Conservation (phyloP, 2,797 vertebrate species). For the Sebastiscus albofasciatus region DNA sequence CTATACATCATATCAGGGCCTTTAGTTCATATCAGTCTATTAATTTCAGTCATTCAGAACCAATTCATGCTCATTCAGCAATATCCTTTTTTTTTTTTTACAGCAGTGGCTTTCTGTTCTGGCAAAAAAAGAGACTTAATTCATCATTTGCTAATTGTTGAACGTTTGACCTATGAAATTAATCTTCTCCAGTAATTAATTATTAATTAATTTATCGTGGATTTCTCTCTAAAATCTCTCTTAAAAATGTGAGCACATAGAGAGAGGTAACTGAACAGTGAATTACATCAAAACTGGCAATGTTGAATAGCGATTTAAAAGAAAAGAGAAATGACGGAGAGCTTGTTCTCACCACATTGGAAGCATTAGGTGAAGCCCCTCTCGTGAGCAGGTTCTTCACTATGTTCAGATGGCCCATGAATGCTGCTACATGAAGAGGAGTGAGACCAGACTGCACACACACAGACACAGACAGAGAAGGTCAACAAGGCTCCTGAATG, state of each 20-base stretch:
- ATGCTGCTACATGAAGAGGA: conserved; percentile 95
- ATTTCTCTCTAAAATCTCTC: not conserved
- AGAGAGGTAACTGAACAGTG: not conserved
- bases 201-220: not conserved
- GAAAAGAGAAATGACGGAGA: no score
- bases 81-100: not conserved
- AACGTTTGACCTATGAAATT: conserved; percentile 13
- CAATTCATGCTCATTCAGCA: not conserved
- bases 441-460: conserved; percentile 92
- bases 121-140: not conserved
- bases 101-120: not conserved
- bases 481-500: not conserved
- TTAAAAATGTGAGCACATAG: not conserved
- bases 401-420: conserved; percentile 96
- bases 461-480: conserved; percentile 25
- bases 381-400: conserved; percentile 93
- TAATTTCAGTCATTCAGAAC: not conserved
- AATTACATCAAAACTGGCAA: not conserved
- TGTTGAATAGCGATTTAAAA: not conserved
- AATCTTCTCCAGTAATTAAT: conserved; percentile 13
- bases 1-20: not conserved
- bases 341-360: conserved; percentile 91
- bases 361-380: conserved; percentile 96
- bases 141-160: not conserved
- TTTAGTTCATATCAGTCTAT: not conserved